Conservation (phyloP, 1,140 invertebrate species). For the Sycophaga agraensis region DNA sequence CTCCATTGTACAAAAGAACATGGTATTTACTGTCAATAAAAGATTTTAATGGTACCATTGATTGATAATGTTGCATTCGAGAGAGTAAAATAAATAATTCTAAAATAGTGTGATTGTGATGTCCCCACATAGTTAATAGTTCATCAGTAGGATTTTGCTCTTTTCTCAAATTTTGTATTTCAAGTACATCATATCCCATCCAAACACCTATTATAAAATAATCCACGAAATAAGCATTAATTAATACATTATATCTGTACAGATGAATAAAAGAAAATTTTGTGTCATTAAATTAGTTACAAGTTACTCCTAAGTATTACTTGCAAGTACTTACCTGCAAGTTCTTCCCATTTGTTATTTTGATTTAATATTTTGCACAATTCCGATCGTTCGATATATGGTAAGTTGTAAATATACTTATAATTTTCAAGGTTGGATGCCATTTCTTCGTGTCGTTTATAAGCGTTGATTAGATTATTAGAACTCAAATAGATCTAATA, state of each 20-base stretch:
- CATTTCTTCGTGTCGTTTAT: slow-evolving; percentile 3
- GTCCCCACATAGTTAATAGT: slow-evolving; percentile 75
- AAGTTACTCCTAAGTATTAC: too few relatives aligned
- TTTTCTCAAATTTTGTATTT: slow-evolving; percentile 58
- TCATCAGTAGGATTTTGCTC: slow-evolving; percentile 73
- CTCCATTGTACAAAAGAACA: slow-evolving; percentile 56
- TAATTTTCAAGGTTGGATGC: background rate
- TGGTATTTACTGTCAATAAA: slow-evolving; percentile 66
- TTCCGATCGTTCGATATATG: slow-evolving; percentile 66
- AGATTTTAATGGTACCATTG: slow-evolving; percentile 67
- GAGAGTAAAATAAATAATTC: slow-evolving; percentile 74
- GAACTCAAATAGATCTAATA: too few relatives aligned
- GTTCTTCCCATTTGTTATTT: slow-evolving; percentile 75
- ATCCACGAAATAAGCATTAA: too few relatives aligned
- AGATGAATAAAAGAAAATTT: background rate
- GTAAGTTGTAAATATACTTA: slow-evolving; percentile 68
- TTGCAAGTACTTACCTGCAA: slow-evolving; percentile 65
- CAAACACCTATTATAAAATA: slow-evolving; percentile 26
- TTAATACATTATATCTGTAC: background rate
- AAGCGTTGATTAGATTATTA: too few relatives aligned
- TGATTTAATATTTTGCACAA: slow-evolving; percentile 77
- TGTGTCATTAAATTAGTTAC: background rate
- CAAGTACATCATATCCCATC: slow-evolving; percentile 35
- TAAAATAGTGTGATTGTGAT: slow-evolving; percentile 75
- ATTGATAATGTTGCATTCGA: slow-evolving; percentile 72